These are phyloP conservation scores for Tetragonula carbonaria DNA, from an alignment of 2,888 invertebrate genomes.

Conservation along the genomic window DNA sequence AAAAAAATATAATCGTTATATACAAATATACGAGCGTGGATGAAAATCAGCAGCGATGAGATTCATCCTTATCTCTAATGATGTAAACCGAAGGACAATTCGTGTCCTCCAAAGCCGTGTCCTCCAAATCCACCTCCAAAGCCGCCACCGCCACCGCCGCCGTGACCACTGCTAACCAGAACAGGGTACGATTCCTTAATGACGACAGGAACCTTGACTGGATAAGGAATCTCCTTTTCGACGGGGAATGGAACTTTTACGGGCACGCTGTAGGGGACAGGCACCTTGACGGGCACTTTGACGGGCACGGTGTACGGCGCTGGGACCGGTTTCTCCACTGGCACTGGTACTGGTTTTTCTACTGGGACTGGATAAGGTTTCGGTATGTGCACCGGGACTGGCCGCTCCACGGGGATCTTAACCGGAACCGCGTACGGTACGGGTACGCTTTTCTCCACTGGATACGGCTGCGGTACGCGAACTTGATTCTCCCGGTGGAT, in stretches of 20 bases:
- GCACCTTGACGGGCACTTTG: constrained; percentile 77
- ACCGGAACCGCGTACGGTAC: constrained; percentile 78
- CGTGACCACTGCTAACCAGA: constrained; percentile 65
- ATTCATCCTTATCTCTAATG: constrained; percentile 60
- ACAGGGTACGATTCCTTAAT: constrained; percentile 78
- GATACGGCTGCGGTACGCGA: constrained; percentile 78
- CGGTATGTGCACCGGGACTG: constrained; percentile 75
- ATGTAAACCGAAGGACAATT: constrained; percentile 48
- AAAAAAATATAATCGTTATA: constrained; percentile 68
- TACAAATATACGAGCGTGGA: constrained; percentile 57
- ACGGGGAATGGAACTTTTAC: constrained; percentile 75
- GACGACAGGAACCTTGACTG: constrained; percentile 68
- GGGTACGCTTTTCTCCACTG: constrained; percentile 77
- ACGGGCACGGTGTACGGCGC: constrained; percentile 77
- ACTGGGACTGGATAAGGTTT: constrained; percentile 77
- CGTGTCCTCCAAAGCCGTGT: constrained; percentile 57
- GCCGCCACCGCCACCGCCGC: constrained; percentile 54
- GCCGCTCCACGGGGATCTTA: constrained; percentile 78
- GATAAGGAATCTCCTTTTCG: constrained; percentile 72
- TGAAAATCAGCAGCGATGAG: constrained; percentile 26
- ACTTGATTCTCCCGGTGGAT: constrained; percentile 79
- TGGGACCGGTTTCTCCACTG: constrained; percentile 79
- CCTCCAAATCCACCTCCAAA: constrained; percentile 53
- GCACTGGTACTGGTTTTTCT: constrained; percentile 73
- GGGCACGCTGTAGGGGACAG: constrained; percentile 75